Evolutionary conservation across 2,797 vertebrate genomes (phyloP).

Genomic region (Rhynchonycteris naso): DNA sequence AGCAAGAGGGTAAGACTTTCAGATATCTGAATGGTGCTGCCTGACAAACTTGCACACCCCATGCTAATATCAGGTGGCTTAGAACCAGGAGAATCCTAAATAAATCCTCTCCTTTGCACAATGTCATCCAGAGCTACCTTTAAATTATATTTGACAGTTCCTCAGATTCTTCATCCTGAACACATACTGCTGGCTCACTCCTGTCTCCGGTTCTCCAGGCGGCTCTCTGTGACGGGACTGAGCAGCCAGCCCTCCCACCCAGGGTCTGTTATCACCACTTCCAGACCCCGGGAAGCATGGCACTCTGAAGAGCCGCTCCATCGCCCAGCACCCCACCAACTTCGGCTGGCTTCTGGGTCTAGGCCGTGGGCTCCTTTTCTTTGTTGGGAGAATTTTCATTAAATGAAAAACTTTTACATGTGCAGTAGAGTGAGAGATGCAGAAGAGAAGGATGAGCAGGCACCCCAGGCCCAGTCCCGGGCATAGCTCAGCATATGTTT

Average conservation of each 20-base stretch:
- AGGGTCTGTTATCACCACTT: not conserved
- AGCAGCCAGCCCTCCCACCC: not conserved
- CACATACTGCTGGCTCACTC: not conserved
- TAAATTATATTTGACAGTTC: not conserved
- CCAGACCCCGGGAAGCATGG: not conserved
- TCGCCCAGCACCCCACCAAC: not conserved
- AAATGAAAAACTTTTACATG: not conserved
- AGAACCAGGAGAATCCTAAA: not conserved
- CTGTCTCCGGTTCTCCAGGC: not conserved
- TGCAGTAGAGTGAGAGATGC: not conserved
- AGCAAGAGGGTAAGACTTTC: not conserved
- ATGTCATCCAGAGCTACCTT: not conserved
- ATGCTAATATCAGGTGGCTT: not conserved
- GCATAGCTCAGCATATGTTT: not conserved
- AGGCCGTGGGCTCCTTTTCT: not conserved
- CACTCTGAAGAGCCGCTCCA: not conserved
- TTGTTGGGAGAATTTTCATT: not conserved
- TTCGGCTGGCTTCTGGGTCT: not conserved
- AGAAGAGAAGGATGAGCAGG: not conserved
- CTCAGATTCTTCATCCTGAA: not conserved
- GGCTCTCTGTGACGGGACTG: not conserved
- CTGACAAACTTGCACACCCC: not conserved
- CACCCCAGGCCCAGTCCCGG: not conserved
- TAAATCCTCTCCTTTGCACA: not conserved
- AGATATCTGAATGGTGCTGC: not conserved